Percentiles rank a stretch among this genome's conserved stretches.
Conservation (phyloP, 2,113 vertebrate species). For the Chlamydotis undulata region DNA sequence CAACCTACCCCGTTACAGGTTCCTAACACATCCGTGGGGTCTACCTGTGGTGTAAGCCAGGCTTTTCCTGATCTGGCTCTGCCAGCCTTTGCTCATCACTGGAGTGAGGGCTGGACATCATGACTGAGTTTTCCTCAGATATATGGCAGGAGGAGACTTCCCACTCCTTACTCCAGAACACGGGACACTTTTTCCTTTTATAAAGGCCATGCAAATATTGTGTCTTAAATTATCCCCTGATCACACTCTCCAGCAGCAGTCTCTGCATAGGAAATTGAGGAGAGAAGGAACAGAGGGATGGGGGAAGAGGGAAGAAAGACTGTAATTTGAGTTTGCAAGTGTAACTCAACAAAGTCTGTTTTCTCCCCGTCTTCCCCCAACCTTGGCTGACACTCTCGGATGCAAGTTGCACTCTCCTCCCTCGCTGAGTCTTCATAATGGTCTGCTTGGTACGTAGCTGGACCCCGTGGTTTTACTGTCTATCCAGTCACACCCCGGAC, state of each 20-base stretch:
- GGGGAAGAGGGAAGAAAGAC: conserved; percentile 19
- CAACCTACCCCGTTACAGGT: conserved; percentile 40
- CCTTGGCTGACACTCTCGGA: background rate
- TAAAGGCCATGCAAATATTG: background rate
- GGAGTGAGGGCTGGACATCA: background rate
- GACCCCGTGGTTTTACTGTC: conserved; percentile 2
- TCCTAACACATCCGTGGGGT: conserved; percentile 46
- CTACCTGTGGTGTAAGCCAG: conserved; percentile 67
- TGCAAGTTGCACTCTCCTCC: background rate
- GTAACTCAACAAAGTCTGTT: background rate
- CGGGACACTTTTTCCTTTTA: background rate
- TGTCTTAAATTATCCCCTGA: conserved; percentile 43
- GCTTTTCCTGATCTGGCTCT: conserved; percentile 36
- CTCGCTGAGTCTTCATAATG: background rate
- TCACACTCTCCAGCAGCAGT: background rate
- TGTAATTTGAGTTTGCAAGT: background rate
- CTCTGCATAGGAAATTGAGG: background rate
- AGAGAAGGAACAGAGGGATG: conserved; percentile 9
- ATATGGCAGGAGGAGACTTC: background rate
- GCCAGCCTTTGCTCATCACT: conserved; percentile 20
- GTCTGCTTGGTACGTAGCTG: conserved; percentile 12
- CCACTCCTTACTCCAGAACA: conserved; percentile 40
- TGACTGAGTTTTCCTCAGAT: conserved; percentile 45
- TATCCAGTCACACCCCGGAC: background rate
- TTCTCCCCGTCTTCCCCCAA: background rate